Evolutionary conservation across 1,140 invertebrate genomes (phyloP).

Genomic region (Caenorhabditis inopinata): DNA sequence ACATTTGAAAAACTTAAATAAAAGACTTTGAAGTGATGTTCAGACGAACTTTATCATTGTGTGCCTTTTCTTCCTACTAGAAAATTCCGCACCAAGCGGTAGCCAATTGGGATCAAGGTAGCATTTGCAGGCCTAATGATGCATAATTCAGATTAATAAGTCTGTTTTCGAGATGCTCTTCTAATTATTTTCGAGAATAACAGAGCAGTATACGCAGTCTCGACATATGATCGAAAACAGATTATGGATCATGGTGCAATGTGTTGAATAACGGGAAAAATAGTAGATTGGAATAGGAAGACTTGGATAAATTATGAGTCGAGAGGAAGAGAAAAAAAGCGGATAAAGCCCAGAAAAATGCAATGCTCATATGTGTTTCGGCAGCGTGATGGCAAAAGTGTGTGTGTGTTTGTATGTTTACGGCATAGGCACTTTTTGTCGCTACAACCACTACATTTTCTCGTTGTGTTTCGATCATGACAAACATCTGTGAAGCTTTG

Average conservation of each 20-base stretch:
- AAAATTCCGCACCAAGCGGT: too few relatives aligned
- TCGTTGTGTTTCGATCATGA: conserved; percentile 13
- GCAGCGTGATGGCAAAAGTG: conserved; percentile 28
- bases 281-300: not conserved
- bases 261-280: not conserved
- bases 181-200: too few relatives aligned
- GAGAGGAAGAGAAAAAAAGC: not conserved
- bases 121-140: too few relatives aligned
- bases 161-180: too few relatives aligned
- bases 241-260: not conserved
- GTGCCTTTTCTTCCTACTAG: too few relatives aligned
- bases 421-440: conserved; percentile 9
- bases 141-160: too few relatives aligned
- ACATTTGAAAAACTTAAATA: too few relatives aligned
- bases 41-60: too few relatives aligned
- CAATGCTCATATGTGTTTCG: conserved; percentile 23
- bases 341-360: not conserved
- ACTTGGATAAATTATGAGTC: conserved; percentile 14
- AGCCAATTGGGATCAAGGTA: too few relatives aligned
- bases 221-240: not conserved
- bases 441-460: not conserved
- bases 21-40: too few relatives aligned
- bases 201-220: too few relatives aligned
- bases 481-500: conserved; percentile 21
- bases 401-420: conserved; percentile 26